phyloP scores from a whole-genome alignment of 2,888 invertebrate species.

The Stictocephala bisonia region DNA sequence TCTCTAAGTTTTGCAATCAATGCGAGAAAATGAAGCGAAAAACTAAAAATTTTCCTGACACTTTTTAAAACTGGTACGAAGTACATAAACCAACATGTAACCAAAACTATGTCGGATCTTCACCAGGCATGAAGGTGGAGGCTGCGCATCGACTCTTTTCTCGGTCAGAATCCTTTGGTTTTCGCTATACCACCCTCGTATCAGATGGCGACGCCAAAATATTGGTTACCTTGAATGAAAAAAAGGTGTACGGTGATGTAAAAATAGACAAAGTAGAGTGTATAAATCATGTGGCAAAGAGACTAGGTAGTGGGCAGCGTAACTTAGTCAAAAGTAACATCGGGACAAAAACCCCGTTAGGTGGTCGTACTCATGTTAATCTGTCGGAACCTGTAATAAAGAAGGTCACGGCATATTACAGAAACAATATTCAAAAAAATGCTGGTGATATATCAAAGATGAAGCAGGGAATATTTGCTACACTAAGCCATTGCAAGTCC shows the following conservation, averaged over 20 bases:
- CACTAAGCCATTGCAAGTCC: not conserved
- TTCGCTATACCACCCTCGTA: constrained; percentile 48
- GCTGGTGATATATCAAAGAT: not conserved
- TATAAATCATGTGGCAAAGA: constrained; percentile 48
- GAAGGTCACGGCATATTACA: not conserved
- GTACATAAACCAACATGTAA: constrained; percentile 48
- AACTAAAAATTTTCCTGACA: constrained; percentile 45
- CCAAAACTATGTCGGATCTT: constrained; percentile 51
- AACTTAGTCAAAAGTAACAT: constrained; percentile 28
- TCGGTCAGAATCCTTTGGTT: constrained; percentile 29
- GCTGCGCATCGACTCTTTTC: constrained; percentile 45
- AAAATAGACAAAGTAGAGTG: constrained; percentile 46
- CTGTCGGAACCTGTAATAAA: too few relatives aligned
- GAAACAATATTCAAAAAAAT: not conserved
- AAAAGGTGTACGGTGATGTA: constrained; percentile 20
- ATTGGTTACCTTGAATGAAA: constrained; percentile 21
- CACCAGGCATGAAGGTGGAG: constrained; percentile 52
- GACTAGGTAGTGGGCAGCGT: constrained; percentile 44
- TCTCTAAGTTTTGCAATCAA: constrained; percentile 52
- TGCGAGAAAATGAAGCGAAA: constrained; percentile 47
- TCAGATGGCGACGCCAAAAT: constrained; percentile 48
- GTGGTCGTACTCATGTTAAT: constrained; percentile 16
- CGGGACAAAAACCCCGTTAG: constrained; percentile 15
- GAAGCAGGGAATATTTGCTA: constrained; percentile 7
- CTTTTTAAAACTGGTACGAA: constrained; percentile 51